phyloP scores from a whole-genome alignment of 53 echinoderm and acorn worm species.

The Actinopyga echinites region DNA sequence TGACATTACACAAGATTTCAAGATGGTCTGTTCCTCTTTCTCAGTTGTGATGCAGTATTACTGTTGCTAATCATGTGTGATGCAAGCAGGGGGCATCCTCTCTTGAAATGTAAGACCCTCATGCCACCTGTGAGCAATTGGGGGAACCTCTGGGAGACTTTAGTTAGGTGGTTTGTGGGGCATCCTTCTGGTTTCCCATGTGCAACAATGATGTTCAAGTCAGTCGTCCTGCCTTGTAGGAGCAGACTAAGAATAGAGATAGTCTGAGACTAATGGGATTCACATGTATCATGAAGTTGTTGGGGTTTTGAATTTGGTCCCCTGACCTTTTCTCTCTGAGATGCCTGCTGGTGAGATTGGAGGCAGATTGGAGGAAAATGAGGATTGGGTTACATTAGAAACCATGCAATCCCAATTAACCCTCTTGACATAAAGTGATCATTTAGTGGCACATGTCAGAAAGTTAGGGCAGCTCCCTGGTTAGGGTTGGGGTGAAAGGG shows the following conservation, averaged over 20 bases:
- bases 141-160: background rate
- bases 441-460: conserved; percentile 14
- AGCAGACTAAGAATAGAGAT: no score
- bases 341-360: background rate
- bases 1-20: no score
- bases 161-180: no score
- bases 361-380: background rate
- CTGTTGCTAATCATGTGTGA: background rate
- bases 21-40: no score
- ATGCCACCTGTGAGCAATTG: conserved; percentile 7
- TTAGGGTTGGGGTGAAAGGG: no score
- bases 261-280: no score
- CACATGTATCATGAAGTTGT: no score
- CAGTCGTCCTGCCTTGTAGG: no score
- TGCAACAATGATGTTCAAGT: no score
- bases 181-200: no score
- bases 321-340: background rate
- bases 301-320: no score
- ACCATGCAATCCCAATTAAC: conserved; percentile 29
- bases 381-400: conserved; percentile 13
- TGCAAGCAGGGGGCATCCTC: background rate
- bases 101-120: background rate
- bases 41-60: background rate
- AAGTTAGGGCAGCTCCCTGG: no score
- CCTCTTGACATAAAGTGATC: conserved; percentile 19